phyloP scores from a whole-genome alignment of 2,113 vertebrate genomes.

The Bostrychus sinensis region DNA sequence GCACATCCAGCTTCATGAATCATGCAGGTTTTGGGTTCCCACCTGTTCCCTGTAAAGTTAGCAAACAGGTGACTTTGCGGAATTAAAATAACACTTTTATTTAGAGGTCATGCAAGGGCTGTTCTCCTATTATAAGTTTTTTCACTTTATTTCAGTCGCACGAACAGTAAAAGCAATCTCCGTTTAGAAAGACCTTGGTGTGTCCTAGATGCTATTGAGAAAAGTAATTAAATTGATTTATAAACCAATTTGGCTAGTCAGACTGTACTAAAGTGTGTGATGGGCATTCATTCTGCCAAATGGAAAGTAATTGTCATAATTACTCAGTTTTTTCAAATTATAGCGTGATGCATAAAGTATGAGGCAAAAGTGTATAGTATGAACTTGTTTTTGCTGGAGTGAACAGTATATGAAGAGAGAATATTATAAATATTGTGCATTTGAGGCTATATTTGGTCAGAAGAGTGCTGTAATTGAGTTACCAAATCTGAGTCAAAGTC shows the following conservation, averaged over 20 bases:
- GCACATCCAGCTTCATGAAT: slow-evolving; percentile 17
- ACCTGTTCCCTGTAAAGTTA: slow-evolving; percentile 21
- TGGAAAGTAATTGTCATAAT: background rate
- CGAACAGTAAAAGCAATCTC: no score
- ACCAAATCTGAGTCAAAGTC: no score
- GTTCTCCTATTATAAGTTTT: background rate
- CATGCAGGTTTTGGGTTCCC: slow-evolving; percentile 17
- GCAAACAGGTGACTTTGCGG: slow-evolving; percentile 8
- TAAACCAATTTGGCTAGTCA: background rate
- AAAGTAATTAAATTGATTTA: background rate
- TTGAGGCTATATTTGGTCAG: no score
- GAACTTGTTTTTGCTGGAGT: no score
- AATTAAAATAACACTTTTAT: background rate
- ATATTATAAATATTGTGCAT: no score
- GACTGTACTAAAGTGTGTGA: background rate
- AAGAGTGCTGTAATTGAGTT: no score
- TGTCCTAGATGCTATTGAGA: background rate
- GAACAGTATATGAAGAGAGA: no score
- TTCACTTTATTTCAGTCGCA: background rate
- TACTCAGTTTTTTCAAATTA: background rate
- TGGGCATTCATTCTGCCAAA: background rate
- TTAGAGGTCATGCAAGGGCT: background rate
- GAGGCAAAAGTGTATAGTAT: background rate
- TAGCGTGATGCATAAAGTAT: background rate
- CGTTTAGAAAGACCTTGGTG: slow-evolving; percentile 2